These are phyloP conservation scores for Anguilla rostrata DNA, from an alignment of 2,113 vertebrate genomes.

Conservation along the genomic window DNA sequence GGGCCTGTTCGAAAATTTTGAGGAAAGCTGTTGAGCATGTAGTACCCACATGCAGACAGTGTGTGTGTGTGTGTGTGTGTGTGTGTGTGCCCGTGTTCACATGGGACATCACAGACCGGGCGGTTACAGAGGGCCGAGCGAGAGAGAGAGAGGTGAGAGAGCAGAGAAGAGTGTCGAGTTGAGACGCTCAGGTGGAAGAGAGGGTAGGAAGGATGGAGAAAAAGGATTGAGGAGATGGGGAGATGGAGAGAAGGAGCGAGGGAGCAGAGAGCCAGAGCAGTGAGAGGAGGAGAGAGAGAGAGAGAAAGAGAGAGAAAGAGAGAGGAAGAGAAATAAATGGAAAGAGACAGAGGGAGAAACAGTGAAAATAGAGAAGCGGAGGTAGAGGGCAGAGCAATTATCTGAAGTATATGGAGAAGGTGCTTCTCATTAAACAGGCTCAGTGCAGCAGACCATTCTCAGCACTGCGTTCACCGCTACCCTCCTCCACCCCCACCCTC, in stretches of 20 bases:
- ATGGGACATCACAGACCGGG: background rate
- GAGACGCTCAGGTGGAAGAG: too few relatives aligned
- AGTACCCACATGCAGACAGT: background rate
- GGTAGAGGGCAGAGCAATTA: conserved; percentile 19
- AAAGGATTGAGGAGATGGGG: too few relatives aligned
- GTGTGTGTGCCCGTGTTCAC: background rate
- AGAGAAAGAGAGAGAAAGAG: conserved; percentile 24
- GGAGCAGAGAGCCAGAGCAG: too few relatives aligned
- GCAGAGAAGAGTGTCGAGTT: too few relatives aligned
- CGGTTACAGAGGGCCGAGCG: conserved; percentile 6
- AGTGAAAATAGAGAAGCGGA: conserved; percentile 11
- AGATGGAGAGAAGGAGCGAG: too few relatives aligned
- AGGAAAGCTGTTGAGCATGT: background rate
- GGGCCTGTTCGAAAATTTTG: conserved; percentile 15
- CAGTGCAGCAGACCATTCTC: too few relatives aligned
- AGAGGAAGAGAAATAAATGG: background rate
- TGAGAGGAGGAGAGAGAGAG: too few relatives aligned
- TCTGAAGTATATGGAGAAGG: conserved; percentile 9
- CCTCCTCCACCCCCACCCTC: background rate
- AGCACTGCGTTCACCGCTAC: too few relatives aligned
- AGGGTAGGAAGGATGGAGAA: too few relatives aligned
- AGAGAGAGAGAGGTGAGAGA: background rate
- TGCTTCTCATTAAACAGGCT: background rate
- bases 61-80: background rate
- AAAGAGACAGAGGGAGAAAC: conserved; percentile 15